Evolutionary conservation across 1,140 invertebrate genomes (phyloP).

Genomic region (Diorhabda elongata): DNA sequence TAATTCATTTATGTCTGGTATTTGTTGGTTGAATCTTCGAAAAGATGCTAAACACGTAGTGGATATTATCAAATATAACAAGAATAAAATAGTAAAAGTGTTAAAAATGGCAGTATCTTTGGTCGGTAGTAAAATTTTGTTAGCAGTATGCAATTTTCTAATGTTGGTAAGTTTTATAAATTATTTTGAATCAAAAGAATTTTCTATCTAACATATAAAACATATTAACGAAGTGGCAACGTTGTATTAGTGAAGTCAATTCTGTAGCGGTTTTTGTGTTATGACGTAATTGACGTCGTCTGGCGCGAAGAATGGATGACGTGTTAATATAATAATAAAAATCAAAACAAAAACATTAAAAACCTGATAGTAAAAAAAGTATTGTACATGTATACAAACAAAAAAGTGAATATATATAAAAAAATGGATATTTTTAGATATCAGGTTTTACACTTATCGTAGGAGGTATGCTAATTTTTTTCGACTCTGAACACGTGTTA

Average conservation of each 20-base stretch:
- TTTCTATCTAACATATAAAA: neutral
- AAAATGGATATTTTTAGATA: constrained; percentile 50
- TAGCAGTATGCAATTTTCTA: constrained; percentile 33
- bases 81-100: neutral
- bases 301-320: neutral
- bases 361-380: neutral
- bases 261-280: neutral
- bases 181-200: neutral
- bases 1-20: constrained; percentile 9
- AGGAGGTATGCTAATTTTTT: constrained; percentile 65
- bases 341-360: neutral
- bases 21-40: constrained; percentile 4
- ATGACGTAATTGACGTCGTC: neutral
- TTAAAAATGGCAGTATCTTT: constrained; percentile 36
- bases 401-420: neutral
- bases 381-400: neutral
- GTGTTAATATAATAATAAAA: neutral
- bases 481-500: constrained; percentile 63
- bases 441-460: constrained; percentile 66
- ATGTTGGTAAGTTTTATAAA: constrained; percentile 19
- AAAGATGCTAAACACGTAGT: neutral
- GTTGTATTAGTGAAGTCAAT: neutral
- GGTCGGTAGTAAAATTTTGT: constrained; percentile 38
- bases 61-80: neutral
- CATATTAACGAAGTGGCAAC: constrained; percentile 1